Evolutionary conservation across 2,797 vertebrate species (phyloP), one percentile per base, ranked within the genome.

Genomic region (Hippoglossus hippoglossus): DNA sequence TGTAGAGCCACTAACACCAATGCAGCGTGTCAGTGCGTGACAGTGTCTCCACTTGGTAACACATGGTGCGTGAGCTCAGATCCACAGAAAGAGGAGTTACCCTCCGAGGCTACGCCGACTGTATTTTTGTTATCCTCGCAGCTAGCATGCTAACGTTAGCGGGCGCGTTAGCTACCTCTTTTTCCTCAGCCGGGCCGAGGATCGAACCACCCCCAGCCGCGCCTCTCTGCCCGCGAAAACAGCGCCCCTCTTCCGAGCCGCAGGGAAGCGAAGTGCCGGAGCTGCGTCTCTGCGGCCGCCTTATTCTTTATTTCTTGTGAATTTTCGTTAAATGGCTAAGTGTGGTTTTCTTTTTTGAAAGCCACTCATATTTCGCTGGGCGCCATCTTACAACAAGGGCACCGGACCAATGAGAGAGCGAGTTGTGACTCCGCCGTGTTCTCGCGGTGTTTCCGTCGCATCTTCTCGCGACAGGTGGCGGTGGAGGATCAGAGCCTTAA

Each of bases 341-440:
- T 82, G 41, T 85, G 80, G 63, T 79, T 82, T 82, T 89, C 81
- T 66, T 76, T 89, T 90, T 80, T 94, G 88, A 92, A 81, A 90
- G 92, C 89, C 88, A 93, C 94, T 96, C 94, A 96, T 94, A 96
- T 95, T 95, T 96, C 95, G 87, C 93, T 95, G 90, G 94, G 96
- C 96, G 96, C 96, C 97, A 98, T 98, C 95, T 98, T 97, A 97
- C 95, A 96, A 96, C 96, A 94, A 91, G 91, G 80, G 80, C 86
- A 57, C 74, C 68, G 83, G 93, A 92, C 97, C 96, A 98, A 98
- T 98, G 85, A 64, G 85, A 65, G 70, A 77, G 79, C 73, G 81
- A 75, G 49, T 61, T 67, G 81, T 54, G 19, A 47, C 44, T 76
- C 69, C 5, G 41, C 0, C 15, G 2, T 11, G 36, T 16, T 92